phyloP scores from a whole-genome alignment of 2,888 invertebrate genomes.

The Athripsodes cinereus region DNA sequence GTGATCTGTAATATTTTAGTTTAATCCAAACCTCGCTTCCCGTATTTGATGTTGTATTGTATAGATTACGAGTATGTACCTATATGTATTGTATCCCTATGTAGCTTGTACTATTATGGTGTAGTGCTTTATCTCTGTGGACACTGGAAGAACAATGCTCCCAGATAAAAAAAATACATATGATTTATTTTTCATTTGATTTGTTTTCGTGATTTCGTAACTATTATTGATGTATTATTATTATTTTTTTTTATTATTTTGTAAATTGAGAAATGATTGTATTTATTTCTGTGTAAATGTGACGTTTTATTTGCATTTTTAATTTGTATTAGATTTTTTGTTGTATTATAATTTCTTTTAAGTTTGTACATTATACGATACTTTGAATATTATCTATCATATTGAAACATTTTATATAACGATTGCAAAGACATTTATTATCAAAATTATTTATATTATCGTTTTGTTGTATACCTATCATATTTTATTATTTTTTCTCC shows the following conservation, averaged over 20 bases:
- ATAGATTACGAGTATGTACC: neutral
- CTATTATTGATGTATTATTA: conserved; percentile 13
- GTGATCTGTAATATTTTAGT: conserved; percentile 24
- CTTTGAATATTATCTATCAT: neutral
- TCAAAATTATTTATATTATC: conserved; percentile 27
- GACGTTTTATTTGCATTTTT: conserved; percentile 26
- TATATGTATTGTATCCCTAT: neutral
- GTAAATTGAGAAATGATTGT: conserved; percentile 18
- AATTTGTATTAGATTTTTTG: conserved; percentile 20
- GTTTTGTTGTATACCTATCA: conserved; percentile 26
- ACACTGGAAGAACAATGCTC: conserved; percentile 15
- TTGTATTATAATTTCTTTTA: conserved; percentile 22
- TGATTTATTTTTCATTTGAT: no score
- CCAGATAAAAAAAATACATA: neutral
- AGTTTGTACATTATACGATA: conserved; percentile 26
- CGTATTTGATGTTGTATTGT: conserved; percentile 17
- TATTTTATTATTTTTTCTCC: conserved; percentile 13
- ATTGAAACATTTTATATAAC: neutral
- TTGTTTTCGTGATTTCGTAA: conserved; percentile 8
- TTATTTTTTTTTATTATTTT: conserved; percentile 11
- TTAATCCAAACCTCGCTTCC: conserved; percentile 34
- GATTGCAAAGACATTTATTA: conserved; percentile 25
- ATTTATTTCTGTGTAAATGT: conserved; percentile 26
- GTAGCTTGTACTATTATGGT: conserved; percentile 14
- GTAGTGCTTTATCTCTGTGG: conserved; percentile 16